phyloP scores from a whole-genome alignment of 2,888 invertebrate species.

The Oscheius sp. region DNA sequence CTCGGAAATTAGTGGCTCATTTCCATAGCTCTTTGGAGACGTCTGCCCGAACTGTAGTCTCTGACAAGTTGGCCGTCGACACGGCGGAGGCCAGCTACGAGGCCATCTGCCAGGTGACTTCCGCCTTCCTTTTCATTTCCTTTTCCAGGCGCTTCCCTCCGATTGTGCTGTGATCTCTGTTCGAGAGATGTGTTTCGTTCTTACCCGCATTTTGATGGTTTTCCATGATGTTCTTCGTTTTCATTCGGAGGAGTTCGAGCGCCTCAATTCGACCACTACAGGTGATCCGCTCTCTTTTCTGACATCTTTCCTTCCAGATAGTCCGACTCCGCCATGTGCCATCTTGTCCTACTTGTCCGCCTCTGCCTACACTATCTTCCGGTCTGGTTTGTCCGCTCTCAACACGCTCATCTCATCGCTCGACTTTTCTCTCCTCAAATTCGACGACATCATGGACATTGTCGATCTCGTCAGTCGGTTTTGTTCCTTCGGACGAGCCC shows the following conservation, averaged over 20 bases:
- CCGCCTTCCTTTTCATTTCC: too few relatives aligned
- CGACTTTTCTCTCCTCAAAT: slow-evolving; percentile 64
- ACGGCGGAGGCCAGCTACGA: slow-evolving; percentile 43
- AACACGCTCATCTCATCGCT: slow-evolving; percentile 52
- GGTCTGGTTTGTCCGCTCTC: slow-evolving; percentile 38
- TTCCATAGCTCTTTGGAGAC: slow-evolving; percentile 50
- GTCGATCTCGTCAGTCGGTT: slow-evolving; percentile 69
- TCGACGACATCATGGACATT: slow-evolving; percentile 66
- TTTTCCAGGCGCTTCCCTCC: slow-evolving; percentile 43
- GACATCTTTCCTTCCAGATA: neutral
- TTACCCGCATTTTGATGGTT: slow-evolving; percentile 57
- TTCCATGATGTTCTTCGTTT: slow-evolving; percentile 62
- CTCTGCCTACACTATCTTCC: slow-evolving; percentile 36
- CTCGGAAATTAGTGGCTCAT: slow-evolving; percentile 44
- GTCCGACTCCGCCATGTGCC: neutral
- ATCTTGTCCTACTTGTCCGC: slow-evolving; percentile 30
- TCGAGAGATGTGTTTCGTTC: slow-evolving; percentile 62
- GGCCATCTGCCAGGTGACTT: slow-evolving; percentile 42
- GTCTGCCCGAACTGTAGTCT: slow-evolving; percentile 45
- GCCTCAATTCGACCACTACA: slow-evolving; percentile 1
- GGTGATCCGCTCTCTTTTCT: neutral
- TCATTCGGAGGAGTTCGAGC: slow-evolving; percentile 63
- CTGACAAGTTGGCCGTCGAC: slow-evolving; percentile 46
- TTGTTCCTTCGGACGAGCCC: slow-evolving; percentile 60
- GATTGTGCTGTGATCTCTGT: slow-evolving; percentile 54